Base-by-base conservation (phyloP, 1,140 invertebrate genomes). In the Ceratosolen fusciceps region DNA sequence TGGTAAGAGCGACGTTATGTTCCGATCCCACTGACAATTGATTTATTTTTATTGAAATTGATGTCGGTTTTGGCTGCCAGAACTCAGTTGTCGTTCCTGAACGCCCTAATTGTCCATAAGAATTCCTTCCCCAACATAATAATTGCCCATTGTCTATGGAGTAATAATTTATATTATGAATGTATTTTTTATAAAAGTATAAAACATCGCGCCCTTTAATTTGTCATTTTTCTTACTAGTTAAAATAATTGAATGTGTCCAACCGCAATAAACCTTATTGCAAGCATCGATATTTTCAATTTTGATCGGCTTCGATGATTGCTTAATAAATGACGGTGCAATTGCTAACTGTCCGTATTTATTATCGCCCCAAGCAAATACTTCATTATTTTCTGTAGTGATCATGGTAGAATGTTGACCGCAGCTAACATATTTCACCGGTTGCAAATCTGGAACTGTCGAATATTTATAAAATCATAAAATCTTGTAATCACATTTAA, bases 121-220 rank as follows among this genome's bases (percentile, higher is more conserved):
- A 94, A 86, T 96, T 96, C 88, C 95, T 92, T 21, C 96, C 96
- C 95, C 95, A 97, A 2, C 92, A 89, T 39, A 93, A 88, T 24
- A 96, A 84, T 70, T 91, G 87, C 24, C 91, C 91, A 67, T 81
- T 67, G 90, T 29, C 82, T 82, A 29, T 67, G 81, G 81, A 76
- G 21, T 58, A 71, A 43, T 24, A 56, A 49, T 47, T 37, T 67
- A 54, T 49, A 19, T 52, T 19, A 8, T 43, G 29, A 39, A 43
- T n/a, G 2, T 12, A 34, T 62, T 2, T 16, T 37, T 37, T n/a
- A 21, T 60, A 67, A 1, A 67, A 43, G 9, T 49, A 26, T n/a
- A 26, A 26, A 47, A 2, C 1, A 26, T 10, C 9, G 2, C 26
- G 4, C 21, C 16, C 54, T 21, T 24, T 39, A 24, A n/a, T n/a